Evolutionary conservation across 2,113 vertebrate genomes (phyloP).

Genomic region (Athene noctua): DNA sequence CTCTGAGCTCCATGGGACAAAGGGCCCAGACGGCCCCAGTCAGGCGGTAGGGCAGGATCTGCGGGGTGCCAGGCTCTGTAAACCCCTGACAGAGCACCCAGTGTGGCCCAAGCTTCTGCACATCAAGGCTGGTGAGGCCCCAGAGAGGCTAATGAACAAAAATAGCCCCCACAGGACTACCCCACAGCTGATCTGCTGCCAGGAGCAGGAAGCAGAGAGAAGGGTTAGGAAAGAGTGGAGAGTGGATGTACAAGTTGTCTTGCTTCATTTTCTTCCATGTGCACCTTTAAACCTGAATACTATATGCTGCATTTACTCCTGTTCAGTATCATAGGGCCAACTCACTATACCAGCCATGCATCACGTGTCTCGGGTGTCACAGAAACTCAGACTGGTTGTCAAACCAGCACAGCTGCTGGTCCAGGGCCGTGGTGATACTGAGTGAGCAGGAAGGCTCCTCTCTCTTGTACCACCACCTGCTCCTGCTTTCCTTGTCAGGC

Average conservation of each 20-base stretch:
- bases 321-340: background rate
- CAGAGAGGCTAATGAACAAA: background rate
- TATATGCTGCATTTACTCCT: background rate
- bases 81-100: background rate
- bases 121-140: background rate
- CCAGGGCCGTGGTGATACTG: background rate
- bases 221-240: background rate
- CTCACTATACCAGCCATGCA: background rate
- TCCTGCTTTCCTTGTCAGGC: background rate
- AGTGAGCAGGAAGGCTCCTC: background rate
- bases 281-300: background rate
- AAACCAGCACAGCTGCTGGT: background rate
- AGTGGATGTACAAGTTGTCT: background rate
- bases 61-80: background rate
- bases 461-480: rapidly evolving
- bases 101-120: background rate
- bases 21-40: rapidly evolving
- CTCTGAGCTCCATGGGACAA: rapidly evolving
- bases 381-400: background rate
- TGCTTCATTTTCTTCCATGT: background rate
- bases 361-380: background rate
- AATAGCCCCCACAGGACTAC: rapidly evolving
- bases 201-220: background rate
- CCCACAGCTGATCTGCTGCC: background rate
- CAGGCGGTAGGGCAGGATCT: background rate